A percentile compares a stretch with the other conserved stretches of the same genome.
Evolutionary conservation across 2,113 vertebrate species (phyloP).

Genomic region (Marcusenius ussheri): DNA sequence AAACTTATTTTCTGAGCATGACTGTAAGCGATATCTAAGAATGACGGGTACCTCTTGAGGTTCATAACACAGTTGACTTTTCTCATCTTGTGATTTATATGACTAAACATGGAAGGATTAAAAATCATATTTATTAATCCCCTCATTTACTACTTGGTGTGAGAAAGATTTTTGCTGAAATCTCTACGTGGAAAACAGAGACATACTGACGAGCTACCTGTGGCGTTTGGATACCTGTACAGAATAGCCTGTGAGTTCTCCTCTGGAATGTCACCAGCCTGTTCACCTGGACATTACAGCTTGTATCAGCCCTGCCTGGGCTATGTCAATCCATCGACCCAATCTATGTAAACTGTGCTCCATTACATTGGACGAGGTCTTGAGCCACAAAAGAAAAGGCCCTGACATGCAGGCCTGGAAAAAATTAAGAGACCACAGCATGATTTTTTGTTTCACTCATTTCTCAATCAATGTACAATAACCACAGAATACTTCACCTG

Average conservation of each 20-base stretch:
- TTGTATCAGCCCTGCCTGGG: not conserved
- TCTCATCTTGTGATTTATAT: not conserved
- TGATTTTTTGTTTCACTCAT: too few species aligned
- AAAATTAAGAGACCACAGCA: too few species aligned
- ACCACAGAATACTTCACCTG: too few species aligned
- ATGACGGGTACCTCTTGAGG: not conserved
- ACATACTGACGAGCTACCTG: not conserved
- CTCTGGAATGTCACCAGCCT: not conserved
- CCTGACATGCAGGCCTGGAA: too few species aligned
- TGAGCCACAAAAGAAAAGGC: conserved; percentile 45
- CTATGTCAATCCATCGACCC: conserved; percentile 27
- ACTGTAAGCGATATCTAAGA: not conserved
- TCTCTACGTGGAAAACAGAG: not conserved
- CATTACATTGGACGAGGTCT: conserved; percentile 46
- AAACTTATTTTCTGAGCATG: not conserved
- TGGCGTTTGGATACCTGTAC: not conserved
- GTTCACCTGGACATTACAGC: not conserved
- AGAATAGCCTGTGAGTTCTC: not conserved
- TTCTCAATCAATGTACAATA: too few species aligned
- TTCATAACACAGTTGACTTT: not conserved
- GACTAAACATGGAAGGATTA: not conserved
- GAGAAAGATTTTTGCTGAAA: not conserved
- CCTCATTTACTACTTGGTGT: not conserved
- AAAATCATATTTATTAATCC: not conserved
- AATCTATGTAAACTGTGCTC: conserved; percentile 27